Base-by-base conservation (phyloP, 2,797 vertebrate genomes). In the Pyrocephalus nanus region DNA sequence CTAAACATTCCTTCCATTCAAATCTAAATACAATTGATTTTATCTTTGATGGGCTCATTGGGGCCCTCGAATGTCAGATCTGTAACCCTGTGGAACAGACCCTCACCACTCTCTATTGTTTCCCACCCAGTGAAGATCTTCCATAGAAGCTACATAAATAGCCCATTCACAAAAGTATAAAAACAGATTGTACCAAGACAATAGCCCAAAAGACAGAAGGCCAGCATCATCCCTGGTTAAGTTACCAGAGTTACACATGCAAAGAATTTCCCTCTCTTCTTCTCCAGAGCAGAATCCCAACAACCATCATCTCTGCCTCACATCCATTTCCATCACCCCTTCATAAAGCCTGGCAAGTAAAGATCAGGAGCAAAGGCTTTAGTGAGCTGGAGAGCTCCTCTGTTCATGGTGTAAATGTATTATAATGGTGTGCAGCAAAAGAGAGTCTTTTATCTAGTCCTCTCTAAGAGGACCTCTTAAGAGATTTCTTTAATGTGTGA, bases 11-110 rank as follows among this genome's bases (percentile, higher is more conserved):
- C 53, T 87, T 86, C 74, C 58, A 94, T 92, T 94, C 75, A 96
- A 94, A 93, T 65, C 58, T 67, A 78, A 86, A 62, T 11, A 96
- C 81, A 96, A 94, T 95, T 73, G 73, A 81, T 8, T 96, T 90
- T 75, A 95, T 91, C 92, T 95, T 60, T 1, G 3, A 55, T 53
- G 71, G 78, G 79, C 85, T 94, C 88, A 15, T 48, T 73, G 93
- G 86, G 93, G 53, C 81, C 76, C 65, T 86, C 0, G 0, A 70
- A 47, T 81, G 79, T 76, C 90, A 91, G 70, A 81, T 84, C 86
- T 82, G 15, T 51, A 95, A 88, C 66, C 55, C 77, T 45, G 55
- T 27, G 11, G 84, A 86, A 58, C 40, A 77, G 65, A 90, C 60
- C 86, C 51, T 84, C 88, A 55, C 48, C 88, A 6, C 58, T 55